phyloP scores from a whole-genome alignment of 2,888 invertebrate species.

The Caenorhabditis becei region DNA sequence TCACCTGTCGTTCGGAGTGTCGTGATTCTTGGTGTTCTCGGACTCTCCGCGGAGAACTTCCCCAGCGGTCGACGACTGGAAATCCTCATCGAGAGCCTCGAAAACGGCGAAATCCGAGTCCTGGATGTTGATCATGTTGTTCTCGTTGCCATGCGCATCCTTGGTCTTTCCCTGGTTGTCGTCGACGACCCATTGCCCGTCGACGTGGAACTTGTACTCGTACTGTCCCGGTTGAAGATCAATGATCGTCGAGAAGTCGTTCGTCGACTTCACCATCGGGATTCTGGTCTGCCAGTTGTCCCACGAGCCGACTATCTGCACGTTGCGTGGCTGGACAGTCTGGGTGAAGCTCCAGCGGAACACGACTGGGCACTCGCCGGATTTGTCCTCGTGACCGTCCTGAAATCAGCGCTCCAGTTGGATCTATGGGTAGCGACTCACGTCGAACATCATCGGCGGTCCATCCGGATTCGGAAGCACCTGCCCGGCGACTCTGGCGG shows the following conservation, averaged over 20 bases:
- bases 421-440: slow-evolving; percentile 12
- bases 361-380: slow-evolving; percentile 81
- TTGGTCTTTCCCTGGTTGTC: slow-evolving; percentile 68
- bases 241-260: slow-evolving; percentile 97
- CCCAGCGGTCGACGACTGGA: slow-evolving; percentile 79
- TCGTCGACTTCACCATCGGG: slow-evolving; percentile 94
- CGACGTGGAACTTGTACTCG: slow-evolving; percentile 81
- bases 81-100: slow-evolving; percentile 81
- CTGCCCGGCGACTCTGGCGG: slow-evolving; percentile 48
- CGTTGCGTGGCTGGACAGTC: slow-evolving; percentile 64
- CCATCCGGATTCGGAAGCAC: slow-evolving; percentile 60
- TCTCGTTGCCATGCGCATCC: slow-evolving; percentile 88
- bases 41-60: slow-evolving; percentile 74
- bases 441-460: slow-evolving; percentile 61
- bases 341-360: slow-evolving; percentile 78
- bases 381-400: slow-evolving; percentile 62
- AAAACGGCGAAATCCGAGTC: slow-evolving; percentile 95
- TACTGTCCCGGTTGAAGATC: slow-evolving; percentile 80
- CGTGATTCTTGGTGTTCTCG: slow-evolving; percentile 62
- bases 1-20: slow-evolving; percentile 80
- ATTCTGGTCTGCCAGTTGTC: slow-evolving; percentile 93
- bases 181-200: slow-evolving; percentile 81
- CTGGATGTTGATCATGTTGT: slow-evolving; percentile 94
- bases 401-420: slow-evolving; percentile 1
- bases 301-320: slow-evolving; percentile 80